phyloP scores from a whole-genome alignment of 2,113 vertebrate species.

The Pan paniscus region DNA sequence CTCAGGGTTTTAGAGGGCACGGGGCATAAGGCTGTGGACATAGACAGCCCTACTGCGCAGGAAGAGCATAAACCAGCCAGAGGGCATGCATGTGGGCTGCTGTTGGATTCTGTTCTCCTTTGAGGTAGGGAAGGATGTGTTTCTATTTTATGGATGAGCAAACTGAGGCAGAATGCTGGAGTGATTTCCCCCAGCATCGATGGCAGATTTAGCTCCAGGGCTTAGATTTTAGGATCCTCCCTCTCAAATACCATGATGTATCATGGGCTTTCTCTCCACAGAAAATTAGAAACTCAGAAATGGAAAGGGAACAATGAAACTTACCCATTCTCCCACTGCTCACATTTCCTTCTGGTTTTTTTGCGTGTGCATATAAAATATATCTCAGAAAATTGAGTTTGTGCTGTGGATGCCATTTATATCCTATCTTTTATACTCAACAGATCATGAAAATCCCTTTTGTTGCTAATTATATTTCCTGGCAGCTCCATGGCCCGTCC shows the following conservation, averaged over 20 bases:
- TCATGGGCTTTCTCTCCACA: not conserved
- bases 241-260: not conserved
- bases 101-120: not conserved
- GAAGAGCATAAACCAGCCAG: slow-evolving; percentile 77
- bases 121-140: not conserved
- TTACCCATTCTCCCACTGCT: not conserved
- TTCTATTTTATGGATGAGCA: not conserved
- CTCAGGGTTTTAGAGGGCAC: not conserved
- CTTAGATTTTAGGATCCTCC: no score
- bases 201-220: no score
- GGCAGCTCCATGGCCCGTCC: no score
- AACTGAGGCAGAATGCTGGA: not conserved
- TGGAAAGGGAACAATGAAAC: not conserved
- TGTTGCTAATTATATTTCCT: no score
- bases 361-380: not conserved
- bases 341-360: not conserved
- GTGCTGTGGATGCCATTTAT: accelerated
- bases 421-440: accelerated
- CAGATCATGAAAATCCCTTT: not conserved
- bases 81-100: accelerated
- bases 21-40: slow-evolving; percentile 17
- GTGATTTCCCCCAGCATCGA: not conserved
- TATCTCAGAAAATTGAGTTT: not conserved
- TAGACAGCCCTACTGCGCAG: not conserved
- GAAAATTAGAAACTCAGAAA: not conserved